A percentile compares a stretch with the other conserved stretches of the same genome.
Conservation (phyloP, 2,113 vertebrate species). For the Anthoscopus minutus region DNA sequence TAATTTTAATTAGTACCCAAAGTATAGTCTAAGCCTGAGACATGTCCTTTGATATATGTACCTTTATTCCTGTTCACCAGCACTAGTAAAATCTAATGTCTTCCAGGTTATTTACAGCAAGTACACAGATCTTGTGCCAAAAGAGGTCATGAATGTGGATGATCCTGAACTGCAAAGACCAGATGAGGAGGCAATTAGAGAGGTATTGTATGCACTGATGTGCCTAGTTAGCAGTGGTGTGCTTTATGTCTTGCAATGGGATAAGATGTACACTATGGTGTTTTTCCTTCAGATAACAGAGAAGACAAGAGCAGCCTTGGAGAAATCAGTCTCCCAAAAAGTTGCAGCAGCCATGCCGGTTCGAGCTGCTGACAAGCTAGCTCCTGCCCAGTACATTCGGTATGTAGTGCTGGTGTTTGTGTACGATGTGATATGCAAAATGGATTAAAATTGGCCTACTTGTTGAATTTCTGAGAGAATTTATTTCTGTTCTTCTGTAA, state of each 20-base stretch:
- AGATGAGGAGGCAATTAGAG: constrained; percentile 91
- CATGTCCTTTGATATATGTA: not conserved
- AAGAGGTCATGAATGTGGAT: constrained; percentile 91
- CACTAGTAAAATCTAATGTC: constrained; percentile 24
- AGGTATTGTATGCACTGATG: constrained; percentile 71
- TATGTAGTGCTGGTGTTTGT: constrained; percentile 41
- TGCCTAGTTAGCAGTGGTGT: not conserved
- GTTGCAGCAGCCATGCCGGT: constrained; percentile 99
- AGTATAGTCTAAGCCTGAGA: not conserved
- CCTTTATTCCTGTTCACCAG: not conserved
- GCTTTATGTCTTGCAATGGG: not conserved
- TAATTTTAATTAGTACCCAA: not conserved
- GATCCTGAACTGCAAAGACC: constrained; percentile 88
- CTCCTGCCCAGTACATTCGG: constrained; percentile 97
- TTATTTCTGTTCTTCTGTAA: not conserved
- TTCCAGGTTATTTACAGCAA: constrained; percentile 95
- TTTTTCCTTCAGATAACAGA: constrained; percentile 86
- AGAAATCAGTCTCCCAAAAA: constrained; percentile 95
- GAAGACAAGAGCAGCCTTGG: constrained; percentile 90
- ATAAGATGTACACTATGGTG: not conserved
- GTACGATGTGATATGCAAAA: not conserved
- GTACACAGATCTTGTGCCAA: constrained; percentile 94
- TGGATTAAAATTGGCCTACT: not conserved
- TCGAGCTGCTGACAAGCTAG: constrained; percentile 94
- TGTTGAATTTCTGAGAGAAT: not conserved